Percentiles rank a stretch among this genome's conserved stretches.
Conservation (phyloP, 2,113 vertebrate species). For the Origma solitaria region DNA sequence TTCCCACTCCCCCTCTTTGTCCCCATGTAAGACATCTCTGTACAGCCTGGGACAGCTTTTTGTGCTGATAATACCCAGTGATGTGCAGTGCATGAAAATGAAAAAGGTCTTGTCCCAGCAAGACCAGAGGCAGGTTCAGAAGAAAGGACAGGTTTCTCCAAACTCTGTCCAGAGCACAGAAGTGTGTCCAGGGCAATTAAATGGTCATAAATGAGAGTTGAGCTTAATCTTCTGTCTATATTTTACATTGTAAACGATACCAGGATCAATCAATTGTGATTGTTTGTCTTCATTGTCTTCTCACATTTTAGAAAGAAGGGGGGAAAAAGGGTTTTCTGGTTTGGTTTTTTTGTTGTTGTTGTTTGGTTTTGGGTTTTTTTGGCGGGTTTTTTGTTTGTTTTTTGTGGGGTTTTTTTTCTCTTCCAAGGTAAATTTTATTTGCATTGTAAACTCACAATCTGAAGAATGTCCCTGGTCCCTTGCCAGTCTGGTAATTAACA, state of each 20-base stretch:
- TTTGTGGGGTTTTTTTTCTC: no score
- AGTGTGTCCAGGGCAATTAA: not conserved
- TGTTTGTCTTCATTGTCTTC: not conserved
- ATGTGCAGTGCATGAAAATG: not conserved
- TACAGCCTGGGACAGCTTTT: not conserved
- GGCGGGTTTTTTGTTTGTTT: no score
- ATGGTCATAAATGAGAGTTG: not conserved
- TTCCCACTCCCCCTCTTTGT: not conserved
- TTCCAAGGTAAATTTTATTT: not conserved
- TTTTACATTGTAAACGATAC: not conserved
- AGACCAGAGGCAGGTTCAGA: not conserved
- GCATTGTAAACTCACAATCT: not conserved
- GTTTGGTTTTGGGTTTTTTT: no score
- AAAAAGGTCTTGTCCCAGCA: not conserved
- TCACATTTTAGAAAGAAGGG: not conserved
- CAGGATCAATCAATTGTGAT: not conserved
- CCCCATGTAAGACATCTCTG: no score
- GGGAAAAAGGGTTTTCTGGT: not conserved
- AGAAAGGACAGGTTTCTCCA: not conserved
- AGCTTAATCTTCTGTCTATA: not conserved
- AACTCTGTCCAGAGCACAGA: not conserved
- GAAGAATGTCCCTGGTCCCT: not conserved
- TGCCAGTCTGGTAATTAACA: not conserved
- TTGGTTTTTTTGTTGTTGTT: accelerated
- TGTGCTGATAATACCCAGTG: not conserved